Conservation (phyloP, 1,140 invertebrate species). For the Lethocerus indicus region DNA sequence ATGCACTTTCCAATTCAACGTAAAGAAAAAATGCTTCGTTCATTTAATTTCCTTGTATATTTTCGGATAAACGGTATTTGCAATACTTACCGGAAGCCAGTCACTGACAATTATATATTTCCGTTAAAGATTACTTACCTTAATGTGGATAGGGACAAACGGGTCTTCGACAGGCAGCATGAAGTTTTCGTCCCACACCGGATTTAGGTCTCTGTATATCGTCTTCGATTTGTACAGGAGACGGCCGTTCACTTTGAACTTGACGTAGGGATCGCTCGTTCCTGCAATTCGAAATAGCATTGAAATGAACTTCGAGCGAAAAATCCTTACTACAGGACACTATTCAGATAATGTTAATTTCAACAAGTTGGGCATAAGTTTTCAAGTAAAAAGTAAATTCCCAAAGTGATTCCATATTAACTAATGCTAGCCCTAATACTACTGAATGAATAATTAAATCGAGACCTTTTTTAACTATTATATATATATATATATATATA, state of each 20-base stretch:
- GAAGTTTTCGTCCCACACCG: slow-evolving; percentile 92
- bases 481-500: neutral
- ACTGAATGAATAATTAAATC: neutral
- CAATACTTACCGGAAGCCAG: too few relatives aligned
- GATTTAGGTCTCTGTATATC: slow-evolving; percentile 77
- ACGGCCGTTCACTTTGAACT: slow-evolving; percentile 80
- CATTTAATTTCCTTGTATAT: too few relatives aligned
- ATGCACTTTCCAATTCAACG: too few relatives aligned
- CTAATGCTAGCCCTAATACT: neutral
- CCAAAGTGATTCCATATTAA: neutral
- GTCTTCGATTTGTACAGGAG: slow-evolving; percentile 88
- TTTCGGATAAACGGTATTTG: too few relatives aligned
- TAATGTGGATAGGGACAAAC: slow-evolving; percentile 68
- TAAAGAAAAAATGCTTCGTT: too few relatives aligned
- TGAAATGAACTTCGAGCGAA: too few relatives aligned
- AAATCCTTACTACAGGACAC: too few relatives aligned
- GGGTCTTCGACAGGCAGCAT: slow-evolving; percentile 89
- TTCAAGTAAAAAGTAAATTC: too few relatives aligned
- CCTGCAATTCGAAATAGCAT: slow-evolving; percentile 39
- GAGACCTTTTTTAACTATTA: neutral
- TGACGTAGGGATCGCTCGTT: slow-evolving; percentile 95
- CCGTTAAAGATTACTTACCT: slow-evolving; percentile 37
- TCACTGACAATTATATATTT: too few relatives aligned
- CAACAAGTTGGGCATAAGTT: too few relatives aligned
- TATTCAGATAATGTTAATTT: too few relatives aligned